A percentile compares a stretch with the other conserved stretches of the same genome.
These are phyloP conservation scores for Platerodrilus igneus DNA, from an alignment of 2,888 invertebrate species.

Conservation along the genomic window DNA sequence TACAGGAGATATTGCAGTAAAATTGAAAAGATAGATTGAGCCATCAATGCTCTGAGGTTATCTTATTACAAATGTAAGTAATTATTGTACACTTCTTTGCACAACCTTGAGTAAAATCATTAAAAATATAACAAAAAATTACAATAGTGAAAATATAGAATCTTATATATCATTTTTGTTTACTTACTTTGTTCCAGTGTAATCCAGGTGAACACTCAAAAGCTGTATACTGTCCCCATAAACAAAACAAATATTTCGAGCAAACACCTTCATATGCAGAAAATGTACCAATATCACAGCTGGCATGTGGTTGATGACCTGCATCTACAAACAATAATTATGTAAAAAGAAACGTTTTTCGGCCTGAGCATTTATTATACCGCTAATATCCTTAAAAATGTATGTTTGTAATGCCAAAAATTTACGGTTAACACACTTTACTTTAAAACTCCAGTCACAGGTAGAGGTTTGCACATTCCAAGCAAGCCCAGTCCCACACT, in stretches of 20 bases:
- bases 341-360: not conserved
- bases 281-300: slow-evolving; percentile 61
- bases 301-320: slow-evolving; percentile 47
- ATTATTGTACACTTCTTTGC: no score
- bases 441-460: slow-evolving; percentile 71
- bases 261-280: slow-evolving; percentile 66
- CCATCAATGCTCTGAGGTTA: no score
- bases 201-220: slow-evolving; percentile 68
- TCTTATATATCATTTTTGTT: no score
- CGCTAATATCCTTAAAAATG: slow-evolving; percentile 13
- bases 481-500: slow-evolving; percentile 71
- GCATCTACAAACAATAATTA: slow-evolving; percentile 5
- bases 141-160: no score
- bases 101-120: no score
- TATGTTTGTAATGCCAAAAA: slow-evolving; percentile 16
- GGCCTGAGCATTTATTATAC: no score
- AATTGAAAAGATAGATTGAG: no score
- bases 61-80: no score
- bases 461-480: slow-evolving; percentile 64
- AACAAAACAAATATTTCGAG: slow-evolving; percentile 67
- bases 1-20: no score
- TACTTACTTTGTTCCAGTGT: slow-evolving; percentile 65
- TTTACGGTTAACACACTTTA: slow-evolving; percentile 53
- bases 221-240: slow-evolving; percentile 72
- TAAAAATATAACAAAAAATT: no score